Evolutionary conservation across 2,888 invertebrate genomes (phyloP).

Genomic region (Tillus elongatus): DNA sequence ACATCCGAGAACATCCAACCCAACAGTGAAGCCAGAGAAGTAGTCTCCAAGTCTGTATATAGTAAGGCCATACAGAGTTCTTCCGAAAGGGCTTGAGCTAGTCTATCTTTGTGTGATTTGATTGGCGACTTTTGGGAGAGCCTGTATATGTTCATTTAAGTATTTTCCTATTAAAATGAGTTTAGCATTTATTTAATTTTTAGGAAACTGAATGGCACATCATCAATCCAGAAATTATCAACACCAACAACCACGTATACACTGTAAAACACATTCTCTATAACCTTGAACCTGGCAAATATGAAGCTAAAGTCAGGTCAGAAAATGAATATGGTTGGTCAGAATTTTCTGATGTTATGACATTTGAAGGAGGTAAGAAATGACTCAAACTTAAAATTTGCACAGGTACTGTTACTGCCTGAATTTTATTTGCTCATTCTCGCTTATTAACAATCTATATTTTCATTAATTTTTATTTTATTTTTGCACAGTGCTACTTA

Average conservation of each 20-base stretch:
- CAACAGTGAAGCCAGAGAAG: no score
- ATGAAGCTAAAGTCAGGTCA: slow-evolving; percentile 41
- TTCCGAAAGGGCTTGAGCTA: no score
- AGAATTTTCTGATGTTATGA: slow-evolving; percentile 34
- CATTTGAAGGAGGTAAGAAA: slow-evolving; percentile 39
- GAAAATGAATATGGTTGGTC: slow-evolving; percentile 44
- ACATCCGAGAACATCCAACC: no score
- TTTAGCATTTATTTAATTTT: slow-evolving; percentile 12
- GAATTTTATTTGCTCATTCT: no score
- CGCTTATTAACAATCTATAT: no score
- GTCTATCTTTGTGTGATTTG: no score
- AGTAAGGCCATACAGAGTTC: no score
- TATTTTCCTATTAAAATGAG: neutral
- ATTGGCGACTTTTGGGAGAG: no score
- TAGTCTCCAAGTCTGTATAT: no score
- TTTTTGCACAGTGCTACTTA: slow-evolving; percentile 29
- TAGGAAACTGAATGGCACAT: slow-evolving; percentile 35
- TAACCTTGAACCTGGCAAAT: slow-evolving; percentile 38
- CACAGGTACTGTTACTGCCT: no score
- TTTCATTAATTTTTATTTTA: no score
- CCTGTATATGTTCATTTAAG: no score
- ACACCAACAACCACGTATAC: slow-evolving; percentile 33
- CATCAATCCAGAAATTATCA: slow-evolving; percentile 30
- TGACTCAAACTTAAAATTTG: slow-evolving; percentile 6
- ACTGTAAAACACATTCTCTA: slow-evolving; percentile 37